phyloP scores from a whole-genome alignment of 2,113 vertebrate genomes.

The Trogon melanurus region DNA sequence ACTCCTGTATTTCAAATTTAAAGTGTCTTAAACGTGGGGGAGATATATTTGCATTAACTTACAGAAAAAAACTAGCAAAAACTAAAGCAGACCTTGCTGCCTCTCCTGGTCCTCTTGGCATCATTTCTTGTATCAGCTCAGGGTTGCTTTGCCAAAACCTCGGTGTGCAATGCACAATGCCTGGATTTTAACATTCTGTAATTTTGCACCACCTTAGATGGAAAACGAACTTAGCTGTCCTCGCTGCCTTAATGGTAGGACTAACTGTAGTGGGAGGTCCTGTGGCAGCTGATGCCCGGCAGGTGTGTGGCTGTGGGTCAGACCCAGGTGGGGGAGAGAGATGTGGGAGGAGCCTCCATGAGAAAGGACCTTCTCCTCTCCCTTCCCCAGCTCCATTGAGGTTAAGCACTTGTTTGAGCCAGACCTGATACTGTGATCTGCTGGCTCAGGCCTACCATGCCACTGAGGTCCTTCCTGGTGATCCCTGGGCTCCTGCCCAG shows the following conservation, averaged over 20 bases:
- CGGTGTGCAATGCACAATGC: accelerated
- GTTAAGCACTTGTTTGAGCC: accelerated
- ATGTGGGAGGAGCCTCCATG: not conserved
- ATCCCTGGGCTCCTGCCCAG: too few species aligned
- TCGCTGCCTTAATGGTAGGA: not conserved
- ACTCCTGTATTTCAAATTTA: not conserved
- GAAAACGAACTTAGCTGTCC: not conserved
- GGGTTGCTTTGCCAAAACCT: not conserved
- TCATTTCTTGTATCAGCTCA: accelerated
- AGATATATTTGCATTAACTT: not conserved
- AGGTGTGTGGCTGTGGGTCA: not conserved
- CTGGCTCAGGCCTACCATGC: not conserved
- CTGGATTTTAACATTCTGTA: not conserved
- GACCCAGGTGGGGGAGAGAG: not conserved
- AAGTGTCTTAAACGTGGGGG: not conserved
- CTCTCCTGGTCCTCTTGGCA: not conserved
- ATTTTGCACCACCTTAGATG: accelerated
- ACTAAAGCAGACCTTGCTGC: accelerated
- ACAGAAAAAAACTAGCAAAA: not conserved
- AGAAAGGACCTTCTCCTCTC: not conserved
- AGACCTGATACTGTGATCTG: not conserved
- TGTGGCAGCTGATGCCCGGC: not conserved
- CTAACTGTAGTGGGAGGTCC: accelerated
- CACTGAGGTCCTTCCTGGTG: accelerated
- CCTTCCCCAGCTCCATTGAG: not conserved